Evolutionary conservation across 2,797 vertebrate genomes (phyloP), one percentile per base, ranked within the genome.

Genomic region (Gambusia yucatana): DNA sequence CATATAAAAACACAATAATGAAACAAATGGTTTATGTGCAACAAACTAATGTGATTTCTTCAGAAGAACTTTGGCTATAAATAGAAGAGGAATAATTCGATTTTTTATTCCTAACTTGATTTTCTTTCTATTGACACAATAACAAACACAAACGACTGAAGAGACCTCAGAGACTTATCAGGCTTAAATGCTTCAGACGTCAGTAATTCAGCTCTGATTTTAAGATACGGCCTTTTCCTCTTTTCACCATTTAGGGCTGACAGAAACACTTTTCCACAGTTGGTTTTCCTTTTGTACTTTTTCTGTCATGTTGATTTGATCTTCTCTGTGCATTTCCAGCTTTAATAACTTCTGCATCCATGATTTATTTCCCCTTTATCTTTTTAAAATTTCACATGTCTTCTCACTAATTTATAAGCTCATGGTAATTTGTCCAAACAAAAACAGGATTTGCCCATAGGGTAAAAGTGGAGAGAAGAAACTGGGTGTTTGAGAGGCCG

Each of bases 391-490:
- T 43, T 81, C 82, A 16, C 77, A 65, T 55, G 17, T 84, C 63
- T 87, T 55, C 80, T 82, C 11, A 11, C 79, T 87, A 84, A 93
- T 93, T 90, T 90, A 74, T 86, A 78, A 78, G 82, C 82, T 81
- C 82, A 88, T 89, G 91, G 87, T 89, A 93, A 93, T 93, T 91
- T 89, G 80, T 90, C 71, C 76, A 71, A 76, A 86, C 43, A 28
- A 82, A 88, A 92, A 91, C 84, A 89, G 75, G 61, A 84, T 72
- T 47, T 41, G 72, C 87, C 87, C 78, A 0, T 0, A 73, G 86
- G 44, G 11, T 83, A 86, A 55, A 71, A 71, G 39, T 69, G 14
- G 14, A 71, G 41, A 44, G 25, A 71, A 36, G 3, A 10, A 43
- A 69, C 22, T n/a, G 17, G n/a, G 55, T 11, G 20, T n/a, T 72